A percentile compares a stretch with the other conserved stretches of the same genome.
These are phyloP conservation scores for Sycophila texana DNA, from an alignment of 2,888 invertebrate species.

Conservation along the genomic window DNA sequence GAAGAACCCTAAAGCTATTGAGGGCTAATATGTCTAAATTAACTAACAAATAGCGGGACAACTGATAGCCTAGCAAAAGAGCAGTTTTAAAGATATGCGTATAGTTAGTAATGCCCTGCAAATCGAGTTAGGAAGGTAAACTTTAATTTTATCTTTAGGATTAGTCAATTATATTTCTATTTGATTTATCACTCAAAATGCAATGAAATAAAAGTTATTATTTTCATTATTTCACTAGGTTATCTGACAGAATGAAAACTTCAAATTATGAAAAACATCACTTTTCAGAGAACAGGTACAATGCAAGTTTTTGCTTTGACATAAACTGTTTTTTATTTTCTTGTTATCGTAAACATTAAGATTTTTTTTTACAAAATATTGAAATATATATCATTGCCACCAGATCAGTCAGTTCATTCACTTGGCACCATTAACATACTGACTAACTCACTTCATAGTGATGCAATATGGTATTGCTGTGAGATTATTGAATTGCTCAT, in stretches of 20 bases:
- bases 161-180: slow-evolving; percentile 32
- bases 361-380: neutral
- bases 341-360: slow-evolving; percentile 1
- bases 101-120: slow-evolving; percentile 29
- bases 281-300: slow-evolving; percentile 48
- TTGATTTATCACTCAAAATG: slow-evolving; percentile 13
- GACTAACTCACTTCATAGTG: too few species aligned
- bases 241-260: slow-evolving; percentile 47
- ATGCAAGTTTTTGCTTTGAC: slow-evolving; percentile 31
- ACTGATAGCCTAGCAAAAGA: slow-evolving; percentile 15
- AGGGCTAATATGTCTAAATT: slow-evolving; percentile 33
- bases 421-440: slow-evolving; percentile 39
- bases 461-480: too few species aligned
- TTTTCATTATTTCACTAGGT: slow-evolving; percentile 47
- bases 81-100: slow-evolving; percentile 26
- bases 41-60: slow-evolving; percentile 25
- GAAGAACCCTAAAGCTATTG: slow-evolving; percentile 29
- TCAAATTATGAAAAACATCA: slow-evolving; percentile 43
- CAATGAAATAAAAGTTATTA: slow-evolving; percentile 39
- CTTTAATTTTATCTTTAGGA: slow-evolving; percentile 38
- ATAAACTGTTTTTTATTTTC: slow-evolving; percentile 24
- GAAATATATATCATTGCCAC: neutral
- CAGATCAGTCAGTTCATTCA: slow-evolving; percentile 39
- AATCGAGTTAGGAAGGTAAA: slow-evolving; percentile 43
- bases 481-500: too few species aligned